phyloP scores from a whole-genome alignment of 2,888 invertebrate genomes.

The Volucella inflata region DNA sequence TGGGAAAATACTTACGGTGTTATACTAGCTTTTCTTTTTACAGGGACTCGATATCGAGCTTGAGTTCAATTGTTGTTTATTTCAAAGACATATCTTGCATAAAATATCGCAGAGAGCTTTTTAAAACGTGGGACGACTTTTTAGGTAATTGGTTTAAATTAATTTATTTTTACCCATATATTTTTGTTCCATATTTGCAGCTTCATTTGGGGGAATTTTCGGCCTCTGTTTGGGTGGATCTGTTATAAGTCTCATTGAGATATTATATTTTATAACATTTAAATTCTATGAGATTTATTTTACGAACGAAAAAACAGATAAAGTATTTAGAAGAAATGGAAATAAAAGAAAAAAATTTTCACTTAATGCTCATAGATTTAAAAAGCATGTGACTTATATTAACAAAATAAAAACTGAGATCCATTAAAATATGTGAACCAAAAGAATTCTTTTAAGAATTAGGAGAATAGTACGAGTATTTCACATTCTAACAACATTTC shows the following conservation, averaged over 20 bases:
- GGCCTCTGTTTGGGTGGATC: constrained; percentile 87
- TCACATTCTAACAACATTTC: no score
- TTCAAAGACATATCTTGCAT: constrained; percentile 84
- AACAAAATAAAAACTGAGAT: no score
- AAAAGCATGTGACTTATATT: no score
- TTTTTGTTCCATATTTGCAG: constrained; percentile 80
- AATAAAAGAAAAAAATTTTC: no score
- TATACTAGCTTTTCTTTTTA: not conserved
- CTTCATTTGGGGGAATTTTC: constrained; percentile 87
- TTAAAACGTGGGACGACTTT: constrained; percentile 85
- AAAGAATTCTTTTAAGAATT: no score
- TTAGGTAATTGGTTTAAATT: constrained; percentile 80
- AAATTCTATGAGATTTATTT: constrained; percentile 44
- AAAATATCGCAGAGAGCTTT: constrained; percentile 85
- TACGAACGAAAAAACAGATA: not conserved
- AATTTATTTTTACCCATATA: not conserved
- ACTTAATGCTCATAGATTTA: no score
- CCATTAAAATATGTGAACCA: no score
- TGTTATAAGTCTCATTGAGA: constrained; percentile 86
- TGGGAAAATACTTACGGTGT: not conserved
- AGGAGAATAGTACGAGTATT: no score
- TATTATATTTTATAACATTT: constrained; percentile 83
- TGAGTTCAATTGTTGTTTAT: constrained; percentile 78
- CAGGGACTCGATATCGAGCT: constrained; percentile 27
- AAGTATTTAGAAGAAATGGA: no score